Evolutionary conservation across 1,140 invertebrate genomes (phyloP).

Genomic region (Drosophila grimshawi): DNA sequence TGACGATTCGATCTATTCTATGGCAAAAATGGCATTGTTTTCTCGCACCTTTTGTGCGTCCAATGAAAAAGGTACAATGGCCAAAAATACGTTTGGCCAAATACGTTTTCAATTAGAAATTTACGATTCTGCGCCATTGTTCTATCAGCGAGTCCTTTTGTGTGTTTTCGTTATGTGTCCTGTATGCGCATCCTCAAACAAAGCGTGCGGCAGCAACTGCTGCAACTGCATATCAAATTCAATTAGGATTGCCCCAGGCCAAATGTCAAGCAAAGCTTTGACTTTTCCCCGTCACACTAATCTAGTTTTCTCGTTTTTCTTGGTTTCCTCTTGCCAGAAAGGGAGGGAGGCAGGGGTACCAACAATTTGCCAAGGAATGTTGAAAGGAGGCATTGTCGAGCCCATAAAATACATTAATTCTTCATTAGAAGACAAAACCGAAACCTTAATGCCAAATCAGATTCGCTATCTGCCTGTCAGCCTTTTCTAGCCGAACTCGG

Average conservation of each 20-base stretch:
- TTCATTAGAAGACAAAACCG: slow-evolving; percentile 7
- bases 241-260: slow-evolving; percentile 37
- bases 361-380: slow-evolving; percentile 3
- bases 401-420: slow-evolving; percentile 24
- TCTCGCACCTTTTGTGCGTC: slow-evolving; percentile 31
- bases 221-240: slow-evolving; percentile 63
- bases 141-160: slow-evolving; percentile 24
- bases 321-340: not conserved
- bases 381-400: not conserved
- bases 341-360: not conserved
- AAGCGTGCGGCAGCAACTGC: slow-evolving; percentile 26
- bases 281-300: slow-evolving; percentile 23
- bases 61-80: slow-evolving; percentile 51
- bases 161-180: slow-evolving; percentile 11
- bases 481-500: not conserved
- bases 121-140: slow-evolving; percentile 69
- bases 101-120: slow-evolving; percentile 78
- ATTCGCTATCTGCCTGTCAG: not conserved
- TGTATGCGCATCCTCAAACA: slow-evolving; percentile 27
- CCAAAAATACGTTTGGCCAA: slow-evolving; percentile 35
- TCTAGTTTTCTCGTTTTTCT: slow-evolving; percentile 2
- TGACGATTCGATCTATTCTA: slow-evolving; percentile 8
- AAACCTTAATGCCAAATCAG: not conserved
- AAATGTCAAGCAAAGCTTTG: slow-evolving; percentile 36
- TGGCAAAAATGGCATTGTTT: slow-evolving; percentile 1